Evolutionary conservation across 2,113 vertebrate species (phyloP), one percentile per base, ranked within the genome.

Genomic region (Xerus inauris): DNA sequence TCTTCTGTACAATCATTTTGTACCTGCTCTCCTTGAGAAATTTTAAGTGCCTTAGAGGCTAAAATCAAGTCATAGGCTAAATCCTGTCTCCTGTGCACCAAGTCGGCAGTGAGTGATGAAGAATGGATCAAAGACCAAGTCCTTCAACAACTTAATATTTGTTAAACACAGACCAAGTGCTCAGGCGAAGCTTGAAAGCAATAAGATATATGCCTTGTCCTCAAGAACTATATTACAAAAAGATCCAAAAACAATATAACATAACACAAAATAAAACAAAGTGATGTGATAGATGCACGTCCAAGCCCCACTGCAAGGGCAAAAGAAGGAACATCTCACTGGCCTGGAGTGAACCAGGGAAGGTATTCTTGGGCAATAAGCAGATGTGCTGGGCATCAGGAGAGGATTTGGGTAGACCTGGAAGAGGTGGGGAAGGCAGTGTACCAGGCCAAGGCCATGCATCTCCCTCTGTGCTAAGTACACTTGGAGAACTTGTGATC

Each of bases 401-500:
- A 62, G 16, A 42, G 12, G 64, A 38, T 54, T 67, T 40, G 24
- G 54, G 26, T 20, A 22, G 62, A 38, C 83, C 79, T 54, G 45
- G 69, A 85, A 93, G 65, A 64, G n/a, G 47, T 8, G 9, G 28
- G 35, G 8, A 30, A 40, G n/a, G 72, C 5, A 38, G 40, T 20
- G 5, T 51, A 88, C 83, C 85, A 67, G 80, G 81, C 94, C 72
- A 45, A 86, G 94, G 71, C 71, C 57, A 19, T 16, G n/a, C 42
- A 65, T 79, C 69, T 97, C 71, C 26, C 77, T 94, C 38, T 24
- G 26, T 47, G 22, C 11, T 6, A 89, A 47, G 47, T 57, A 51
- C 47, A 24, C 65, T 92, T 89, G 59, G 89, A 91, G 91, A 96
- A 73, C 93, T 42, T 94, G 42, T 64, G 62, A 54, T 91, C 80